Evolutionary conservation across 2,113 vertebrate species (phyloP), one percentile per base, ranked within the genome.

Genomic region (Notechis scutatus): DNA sequence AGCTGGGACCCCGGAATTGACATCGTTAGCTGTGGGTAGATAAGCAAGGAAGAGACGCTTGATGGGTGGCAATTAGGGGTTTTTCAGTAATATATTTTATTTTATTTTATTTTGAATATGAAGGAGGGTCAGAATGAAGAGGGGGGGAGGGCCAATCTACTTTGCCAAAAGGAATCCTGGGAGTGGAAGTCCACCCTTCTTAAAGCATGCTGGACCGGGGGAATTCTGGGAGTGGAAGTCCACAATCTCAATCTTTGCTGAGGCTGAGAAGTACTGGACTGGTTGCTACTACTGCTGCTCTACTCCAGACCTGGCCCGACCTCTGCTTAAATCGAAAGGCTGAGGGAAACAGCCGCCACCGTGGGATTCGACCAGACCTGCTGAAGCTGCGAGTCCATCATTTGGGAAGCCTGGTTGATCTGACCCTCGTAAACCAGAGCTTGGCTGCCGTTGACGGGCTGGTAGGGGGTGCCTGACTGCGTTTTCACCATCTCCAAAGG

Each of bases 371-470:
- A 96, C 92, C 97, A 97, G 59, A 99, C 99, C 99, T 99, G 99
- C 11, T 99, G 99, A 89, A 99, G 99, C 95, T 99, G 99, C 15
- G 99, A 99, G 97, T 99, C 99, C 98, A 99, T 98, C 96, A 99
- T 98, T 96, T 99, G 99, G 61, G 99, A 99, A 34, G 98, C 98
- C 96, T 99, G 99, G 97, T 97, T 98, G 94, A 99, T 98, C 95
- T 98, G 98, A 90, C 98, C 97, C 92, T 99, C 99, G 4, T 99
- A 99, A 88, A 99, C 98, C 74, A 99, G 97, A 0, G 98, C 96
- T 97, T 99, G 99, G 97, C 97, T 99, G 94, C 99, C 99, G 0
- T 98, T 99, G 97, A 99, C 97, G 54, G 99, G 98, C 97, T 99
- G 99, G 95, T 99, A 99, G 95, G 99, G 99, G 0, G 99, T 99